Conservation (phyloP, 2,888 invertebrate species). For the Acleris holmiana region DNA sequence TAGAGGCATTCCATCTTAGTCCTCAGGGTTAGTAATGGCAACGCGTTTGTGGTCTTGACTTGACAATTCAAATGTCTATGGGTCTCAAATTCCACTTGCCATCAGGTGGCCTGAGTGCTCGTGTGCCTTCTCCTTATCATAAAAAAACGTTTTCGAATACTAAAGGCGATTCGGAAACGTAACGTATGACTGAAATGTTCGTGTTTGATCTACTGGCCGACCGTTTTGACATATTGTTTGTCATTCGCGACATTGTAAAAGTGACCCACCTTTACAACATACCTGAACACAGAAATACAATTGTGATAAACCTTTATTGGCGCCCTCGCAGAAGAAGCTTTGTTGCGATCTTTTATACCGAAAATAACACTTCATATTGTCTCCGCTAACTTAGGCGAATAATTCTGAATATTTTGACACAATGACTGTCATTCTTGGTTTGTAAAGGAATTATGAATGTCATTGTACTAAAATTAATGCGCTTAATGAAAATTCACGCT, state of each 20-base stretch:
- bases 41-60: no score
- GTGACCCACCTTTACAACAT: constrained; percentile 47
- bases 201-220: no score
- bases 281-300: constrained; percentile 67
- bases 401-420: constrained; percentile 1
- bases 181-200: no score
- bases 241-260: constrained; percentile 50
- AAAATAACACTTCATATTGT: constrained; percentile 52
- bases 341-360: constrained; percentile 50
- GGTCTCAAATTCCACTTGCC: no score
- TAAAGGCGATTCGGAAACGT: no score
- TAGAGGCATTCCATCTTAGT: no score
- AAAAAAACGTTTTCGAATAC: no score
- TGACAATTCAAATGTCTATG: no score
- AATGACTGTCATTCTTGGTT: neutral
- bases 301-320: constrained; percentile 72
- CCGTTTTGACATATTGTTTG: no score
- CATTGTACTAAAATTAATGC: neutral
- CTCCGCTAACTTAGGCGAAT: constrained; percentile 2
- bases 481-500: neutral
- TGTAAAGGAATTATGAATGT: neutral
- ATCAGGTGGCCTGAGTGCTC: no score
- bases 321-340: constrained; percentile 53
- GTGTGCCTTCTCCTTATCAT: no score
- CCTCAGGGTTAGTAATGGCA: no score